Evolutionary conservation across 2,113 vertebrate species (phyloP), one percentile per base, ranked within the genome.

Genomic region (Acanthochromis polyacanthus): DNA sequence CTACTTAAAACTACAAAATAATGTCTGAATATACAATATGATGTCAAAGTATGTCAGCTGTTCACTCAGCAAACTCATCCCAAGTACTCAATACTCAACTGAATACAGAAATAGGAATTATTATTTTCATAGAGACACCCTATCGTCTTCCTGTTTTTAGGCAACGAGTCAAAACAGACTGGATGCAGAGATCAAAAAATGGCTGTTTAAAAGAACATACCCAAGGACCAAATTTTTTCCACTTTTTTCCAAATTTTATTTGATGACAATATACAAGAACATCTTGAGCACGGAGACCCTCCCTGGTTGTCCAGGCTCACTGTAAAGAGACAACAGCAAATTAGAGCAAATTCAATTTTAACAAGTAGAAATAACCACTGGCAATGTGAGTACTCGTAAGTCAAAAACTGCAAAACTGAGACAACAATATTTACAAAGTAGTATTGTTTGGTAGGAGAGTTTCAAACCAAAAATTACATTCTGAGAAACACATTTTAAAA

Each of bases 261-360:
- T 85, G 90, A 85, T 86, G 89, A 92, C 91, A 93, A 92, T 93
- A 92, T 91, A 94, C 91, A 95, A 94, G 91, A 94, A 93, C 94
- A 94, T 94, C 82, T 93, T 93, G 93, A 94, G 87, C 86, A 87
- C 60, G 86, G 55, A 79, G 84, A 88, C 80, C 88, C 70, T 82
- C 83, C 80, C 84, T 78, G 93, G 85, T 61, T 52, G 75, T 67
- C 80, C 76, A 45, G 78, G 78, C 90, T 95, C 92, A 95, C 94
- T 95, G 90, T 80, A 73, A 63, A 40, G 53, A 87, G 22, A 88
- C 0, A 84, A 78, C 11, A 67, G 4, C 7, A 36, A 53, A 51
- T 86, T 56, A 86, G 38, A 23, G 32, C 3, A 32, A 23, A 52
- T 16, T 16, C 3, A 15, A 23, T 19, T 50, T 17, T 19, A 50